Evolutionary conservation across 2,113 vertebrate genomes (phyloP), one percentile per base, ranked within the genome.

Genomic region (Callospermophilus lateralis): DNA sequence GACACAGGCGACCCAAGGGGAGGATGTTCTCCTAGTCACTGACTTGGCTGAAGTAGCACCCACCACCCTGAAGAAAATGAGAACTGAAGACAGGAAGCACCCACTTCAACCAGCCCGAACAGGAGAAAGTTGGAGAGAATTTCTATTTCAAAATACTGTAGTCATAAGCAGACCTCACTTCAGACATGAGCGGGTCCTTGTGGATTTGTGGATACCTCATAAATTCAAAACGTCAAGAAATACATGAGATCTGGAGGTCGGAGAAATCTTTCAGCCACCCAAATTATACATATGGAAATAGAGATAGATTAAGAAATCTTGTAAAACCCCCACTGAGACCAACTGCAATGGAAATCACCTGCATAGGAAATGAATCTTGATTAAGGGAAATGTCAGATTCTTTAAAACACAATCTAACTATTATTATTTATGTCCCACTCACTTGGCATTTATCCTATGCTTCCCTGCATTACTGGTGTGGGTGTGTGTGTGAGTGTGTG

Each of bases 381-480:
- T 89, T 61, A 83, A 84, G n/a, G 8, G 30, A 96, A 96, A 80
- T 4, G 53, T 73, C 63, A 95, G 53, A 63, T 79, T 63, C 93
- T 95, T 84, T 81, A 10, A 61, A 90, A n/a, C 68, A 42, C 17
- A 72, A 55, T 58, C 20, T 48, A 77, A n/a, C 81, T 73, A 48
- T 73, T 87, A 84, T 74, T 90, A 86, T 74, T 80, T 42, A 89
- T 26, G 16, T 53, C 11, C 77, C 85, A 89, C 8, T 79, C 87
- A 70, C 42, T 48, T 81, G 65, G 16, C 74, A 80, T 68, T 76
- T 73, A 81, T 73, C n/a, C 39, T 68, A 1, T 37, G 34, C 9
- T 15, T 55, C 58, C 30, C 22, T 80, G 48, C 17, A 26, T 37
- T 37, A 34, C 51, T 51, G 19, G 15, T 55, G 15, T 45, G 22